These are phyloP conservation scores for Percopsis omiscomaycus DNA, from an alignment of 2,797 vertebrate genomes.

Conservation along the genomic window DNA sequence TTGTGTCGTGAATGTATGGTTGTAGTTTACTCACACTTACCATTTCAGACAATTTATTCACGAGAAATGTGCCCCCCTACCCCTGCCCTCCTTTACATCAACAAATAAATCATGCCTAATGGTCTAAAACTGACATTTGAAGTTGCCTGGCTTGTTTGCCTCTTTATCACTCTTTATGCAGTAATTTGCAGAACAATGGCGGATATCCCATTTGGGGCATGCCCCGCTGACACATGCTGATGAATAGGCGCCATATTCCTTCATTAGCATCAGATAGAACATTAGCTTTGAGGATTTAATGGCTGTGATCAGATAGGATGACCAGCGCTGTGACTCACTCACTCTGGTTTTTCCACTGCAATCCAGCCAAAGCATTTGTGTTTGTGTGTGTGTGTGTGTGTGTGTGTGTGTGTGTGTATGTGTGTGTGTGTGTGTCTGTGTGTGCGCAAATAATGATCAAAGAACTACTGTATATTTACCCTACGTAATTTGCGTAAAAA, in stretches of 20 bases:
- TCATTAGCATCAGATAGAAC: conserved; percentile 24
- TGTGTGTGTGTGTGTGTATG: conserved; percentile 1
- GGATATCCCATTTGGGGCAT: conserved; percentile 24
- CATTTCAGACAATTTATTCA: no score
- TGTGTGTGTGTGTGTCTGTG: conserved; percentile 2
- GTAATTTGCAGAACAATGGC: conserved; percentile 33
- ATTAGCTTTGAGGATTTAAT: conserved; percentile 19
- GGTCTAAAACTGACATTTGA: conserved; percentile 20
- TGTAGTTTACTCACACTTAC: not conserved
- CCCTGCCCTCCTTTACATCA: conserved; percentile 1
- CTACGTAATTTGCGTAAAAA: conserved; percentile 22
- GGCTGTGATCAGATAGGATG: conserved; percentile 14
- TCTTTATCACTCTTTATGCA: conserved; percentile 36
- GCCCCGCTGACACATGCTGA: conserved; percentile 33
- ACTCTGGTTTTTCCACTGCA: not conserved
- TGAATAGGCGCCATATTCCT: conserved; percentile 31
- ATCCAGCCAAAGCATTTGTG: not conserved
- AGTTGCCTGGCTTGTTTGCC: conserved; percentile 33
- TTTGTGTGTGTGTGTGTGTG: not conserved
- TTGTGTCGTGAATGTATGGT: no score
- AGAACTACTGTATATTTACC: conserved; percentile 2
- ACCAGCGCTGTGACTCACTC: conserved; percentile 1
- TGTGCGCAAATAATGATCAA: conserved; percentile 8
- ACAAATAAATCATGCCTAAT: conserved; percentile 12
- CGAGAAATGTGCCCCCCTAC: not conserved